Evolutionary conservation across 2,888 invertebrate species (phyloP).

Genomic region (Timandra comae): DNA sequence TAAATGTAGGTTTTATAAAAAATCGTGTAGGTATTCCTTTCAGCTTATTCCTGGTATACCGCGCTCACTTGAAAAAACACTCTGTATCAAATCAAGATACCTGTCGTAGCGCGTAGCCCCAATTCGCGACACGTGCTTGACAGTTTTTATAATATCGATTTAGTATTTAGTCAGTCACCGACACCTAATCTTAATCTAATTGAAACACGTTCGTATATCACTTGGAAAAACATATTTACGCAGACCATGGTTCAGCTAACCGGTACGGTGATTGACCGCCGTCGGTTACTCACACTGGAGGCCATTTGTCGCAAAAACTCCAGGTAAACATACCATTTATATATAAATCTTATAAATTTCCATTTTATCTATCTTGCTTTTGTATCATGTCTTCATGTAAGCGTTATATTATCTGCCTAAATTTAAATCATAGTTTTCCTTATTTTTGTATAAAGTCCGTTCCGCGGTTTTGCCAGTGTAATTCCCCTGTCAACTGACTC

Average conservation of each 20-base stretch:
- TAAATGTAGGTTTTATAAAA: too few species aligned
- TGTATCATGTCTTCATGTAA: not conserved
- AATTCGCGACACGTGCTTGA: not conserved
- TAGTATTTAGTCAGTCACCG: too few species aligned
- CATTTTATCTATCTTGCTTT: not conserved
- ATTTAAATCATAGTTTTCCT: not conserved
- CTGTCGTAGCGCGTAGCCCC: too few species aligned
- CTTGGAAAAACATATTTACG: slow-evolving; percentile 32
- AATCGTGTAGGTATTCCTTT: too few species aligned
- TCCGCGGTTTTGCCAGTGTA: too few species aligned
- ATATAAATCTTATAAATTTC: not conserved
- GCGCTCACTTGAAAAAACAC: too few species aligned
- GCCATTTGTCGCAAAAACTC: slow-evolving; percentile 38
- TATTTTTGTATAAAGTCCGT: too few species aligned
- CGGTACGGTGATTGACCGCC: slow-evolving; percentile 61
- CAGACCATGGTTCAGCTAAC: slow-evolving; percentile 48
- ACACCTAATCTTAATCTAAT: slow-evolving; percentile 15
- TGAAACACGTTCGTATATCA: slow-evolving; percentile 19
- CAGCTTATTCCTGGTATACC: too few species aligned
- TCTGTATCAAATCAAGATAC: too few species aligned
- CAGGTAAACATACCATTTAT: slow-evolving; percentile 24
- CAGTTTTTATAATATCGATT: slow-evolving; percentile 2
- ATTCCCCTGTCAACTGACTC: too few species aligned
- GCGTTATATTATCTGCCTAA: not conserved
- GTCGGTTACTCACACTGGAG: slow-evolving; percentile 46